These are phyloP conservation scores for Gallinago media DNA, from an alignment of 2,113 vertebrate species.

Conservation along the genomic window DNA sequence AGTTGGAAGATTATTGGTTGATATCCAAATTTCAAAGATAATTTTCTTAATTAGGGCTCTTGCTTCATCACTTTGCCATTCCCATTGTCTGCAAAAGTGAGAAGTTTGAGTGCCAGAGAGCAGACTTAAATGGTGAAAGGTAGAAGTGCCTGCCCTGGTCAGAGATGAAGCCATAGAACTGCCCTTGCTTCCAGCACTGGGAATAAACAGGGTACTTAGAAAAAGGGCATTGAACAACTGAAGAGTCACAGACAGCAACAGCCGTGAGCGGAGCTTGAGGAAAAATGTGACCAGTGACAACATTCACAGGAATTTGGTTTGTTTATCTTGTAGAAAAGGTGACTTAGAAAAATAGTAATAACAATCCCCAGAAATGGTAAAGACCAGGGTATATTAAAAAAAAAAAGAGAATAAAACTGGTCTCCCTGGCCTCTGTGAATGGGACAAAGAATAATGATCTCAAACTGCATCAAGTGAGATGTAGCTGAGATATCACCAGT, in stretches of 20 bases:
- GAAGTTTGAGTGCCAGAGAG: background rate
- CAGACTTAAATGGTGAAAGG: background rate
- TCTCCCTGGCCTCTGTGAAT: background rate
- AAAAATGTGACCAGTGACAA: background rate
- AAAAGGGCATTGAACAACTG: background rate
- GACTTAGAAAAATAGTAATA: background rate
- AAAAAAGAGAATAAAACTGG: background rate
- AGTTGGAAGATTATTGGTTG: background rate
- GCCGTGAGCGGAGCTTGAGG: background rate
- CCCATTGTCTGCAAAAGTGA: background rate
- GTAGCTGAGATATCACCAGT: background rate
- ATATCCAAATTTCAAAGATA: background rate
- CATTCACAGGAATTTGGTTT: background rate
- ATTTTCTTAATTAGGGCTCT: background rate
- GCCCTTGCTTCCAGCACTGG: background rate
- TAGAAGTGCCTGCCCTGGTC: background rate
- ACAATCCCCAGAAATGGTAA: background rate
- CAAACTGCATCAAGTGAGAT: background rate
- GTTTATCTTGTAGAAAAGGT: background rate
- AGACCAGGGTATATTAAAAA: background rate
- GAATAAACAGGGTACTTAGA: background rate
- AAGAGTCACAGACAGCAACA: background rate
- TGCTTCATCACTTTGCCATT: background rate
- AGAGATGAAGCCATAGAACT: background rate
- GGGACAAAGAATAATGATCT: background rate